Conservation (phyloP, 2,113 vertebrate species). For the Leptobrachium ailaonicum region DNA sequence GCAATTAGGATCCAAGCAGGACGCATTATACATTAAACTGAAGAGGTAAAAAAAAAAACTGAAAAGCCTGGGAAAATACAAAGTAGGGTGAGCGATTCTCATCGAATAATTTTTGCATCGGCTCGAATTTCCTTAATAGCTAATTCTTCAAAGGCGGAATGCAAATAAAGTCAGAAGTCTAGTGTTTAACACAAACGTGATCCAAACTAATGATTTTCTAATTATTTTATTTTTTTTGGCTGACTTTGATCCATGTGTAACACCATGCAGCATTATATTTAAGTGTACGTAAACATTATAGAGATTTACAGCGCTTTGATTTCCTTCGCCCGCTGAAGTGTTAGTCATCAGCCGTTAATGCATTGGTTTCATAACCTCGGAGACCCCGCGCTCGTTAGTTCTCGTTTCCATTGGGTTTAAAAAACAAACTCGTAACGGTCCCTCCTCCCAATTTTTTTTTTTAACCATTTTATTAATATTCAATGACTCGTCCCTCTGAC, state of each 20-base stretch:
- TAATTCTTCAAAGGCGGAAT: conserved; percentile 18
- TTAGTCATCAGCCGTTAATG: conserved; percentile 22
- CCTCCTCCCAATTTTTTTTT: background rate
- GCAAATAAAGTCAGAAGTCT: conserved; percentile 15
- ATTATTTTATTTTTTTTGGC: conserved; percentile 30
- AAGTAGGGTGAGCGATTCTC: conserved; percentile 4
- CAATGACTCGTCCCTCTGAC: too few species aligned
- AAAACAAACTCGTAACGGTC: too few species aligned
- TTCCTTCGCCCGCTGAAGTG: background rate
- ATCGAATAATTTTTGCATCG: conserved; percentile 13
- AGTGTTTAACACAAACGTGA: conserved; percentile 16
- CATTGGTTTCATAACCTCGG: conserved; percentile 14
- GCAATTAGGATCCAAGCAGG: conserved; percentile 28
- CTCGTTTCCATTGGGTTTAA: background rate
- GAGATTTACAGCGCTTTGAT: background rate
- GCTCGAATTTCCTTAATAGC: conserved; percentile 12
- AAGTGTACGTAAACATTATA: conserved; percentile 8
- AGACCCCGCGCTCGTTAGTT: background rate
- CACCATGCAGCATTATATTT: background rate
- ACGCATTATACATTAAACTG: conserved; percentile 17
- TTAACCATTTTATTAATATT: too few species aligned
- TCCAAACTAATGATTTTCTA: conserved; percentile 30
- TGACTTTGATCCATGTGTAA: conserved; percentile 3
- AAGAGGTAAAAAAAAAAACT: background rate
- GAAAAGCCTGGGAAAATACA: conserved; percentile 5